Percentiles rank a stretch among this genome's conserved stretches.
Conservation (phyloP, 2,113 vertebrate species). For the Neolamprologus sp. region DNA sequence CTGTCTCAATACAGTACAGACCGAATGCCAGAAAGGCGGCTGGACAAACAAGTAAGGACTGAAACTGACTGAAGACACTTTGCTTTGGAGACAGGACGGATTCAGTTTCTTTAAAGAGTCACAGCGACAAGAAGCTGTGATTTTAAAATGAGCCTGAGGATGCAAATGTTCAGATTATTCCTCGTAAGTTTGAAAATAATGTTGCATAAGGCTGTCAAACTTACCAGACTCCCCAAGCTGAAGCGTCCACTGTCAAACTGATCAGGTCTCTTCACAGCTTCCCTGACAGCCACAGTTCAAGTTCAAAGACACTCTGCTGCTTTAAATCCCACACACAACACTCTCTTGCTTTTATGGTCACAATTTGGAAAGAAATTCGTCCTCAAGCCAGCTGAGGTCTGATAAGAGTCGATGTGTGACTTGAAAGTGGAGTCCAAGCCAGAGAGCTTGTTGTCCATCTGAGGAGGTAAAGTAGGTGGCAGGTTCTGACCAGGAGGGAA, state of each 20-base stretch:
- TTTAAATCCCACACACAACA: neutral
- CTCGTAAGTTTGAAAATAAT: neutral
- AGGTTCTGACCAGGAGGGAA: slow-evolving; percentile 24
- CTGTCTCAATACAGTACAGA: neutral
- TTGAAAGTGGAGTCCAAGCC: neutral
- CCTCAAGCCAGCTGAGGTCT: neutral
- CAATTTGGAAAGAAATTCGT: neutral
- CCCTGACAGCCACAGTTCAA: neutral
- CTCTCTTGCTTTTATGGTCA: neutral
- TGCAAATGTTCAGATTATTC: neutral
- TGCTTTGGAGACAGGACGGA: neutral
- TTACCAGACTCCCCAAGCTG: slow-evolving; percentile 8
- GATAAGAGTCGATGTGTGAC: neutral
- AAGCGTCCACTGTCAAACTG: neutral
- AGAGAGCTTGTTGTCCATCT: slow-evolving; percentile 1
- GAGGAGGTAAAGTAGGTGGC: neutral
- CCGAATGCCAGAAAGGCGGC: neutral
- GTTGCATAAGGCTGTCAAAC: neutral
- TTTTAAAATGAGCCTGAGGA: neutral
- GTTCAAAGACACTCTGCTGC: neutral
- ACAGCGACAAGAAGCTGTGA: neutral
- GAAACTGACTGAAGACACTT: neutral
- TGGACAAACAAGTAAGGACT: neutral
- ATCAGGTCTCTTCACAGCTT: neutral
- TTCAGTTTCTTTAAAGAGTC: neutral